Evolutionary conservation across 1,140 invertebrate genomes (phyloP).

Genomic region (Diuraphis noxia): DNA sequence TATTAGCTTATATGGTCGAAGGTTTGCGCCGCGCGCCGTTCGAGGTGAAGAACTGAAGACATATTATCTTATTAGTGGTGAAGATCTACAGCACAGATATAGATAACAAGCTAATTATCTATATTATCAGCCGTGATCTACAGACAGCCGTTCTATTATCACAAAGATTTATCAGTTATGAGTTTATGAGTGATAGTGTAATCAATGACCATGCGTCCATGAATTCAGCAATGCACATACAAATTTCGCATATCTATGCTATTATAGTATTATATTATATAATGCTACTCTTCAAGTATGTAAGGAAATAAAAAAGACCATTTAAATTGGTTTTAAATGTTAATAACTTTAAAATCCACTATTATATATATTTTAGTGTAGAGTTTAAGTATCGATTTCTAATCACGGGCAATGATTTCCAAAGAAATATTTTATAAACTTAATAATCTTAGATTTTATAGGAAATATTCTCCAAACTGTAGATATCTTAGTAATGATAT

Average conservation of each 20-base stretch:
- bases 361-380: background rate
- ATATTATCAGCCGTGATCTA: no score
- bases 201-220: background rate
- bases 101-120: no score
- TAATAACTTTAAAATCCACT: background rate
- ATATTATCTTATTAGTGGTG: no score
- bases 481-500: constrained; percentile 42
- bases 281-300: no score
- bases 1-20: no score
- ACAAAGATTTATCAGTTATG: background rate
- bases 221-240: background rate
- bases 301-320: background rate
- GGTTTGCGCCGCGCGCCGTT: no score
- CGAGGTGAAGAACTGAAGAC: no score
- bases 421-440: constrained; percentile 6
- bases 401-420: background rate
- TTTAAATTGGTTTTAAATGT: background rate
- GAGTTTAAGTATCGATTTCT: background rate
- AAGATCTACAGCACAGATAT: no score
- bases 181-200: background rate
- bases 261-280: no score
- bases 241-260: no score
- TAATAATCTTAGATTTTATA: background rate
- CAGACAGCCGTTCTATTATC: background rate
- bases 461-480: background rate